Evolutionary conservation across 2,113 vertebrate genomes (phyloP), one percentile per base, ranked within the genome.

Genomic region (Fulica atra): DNA sequence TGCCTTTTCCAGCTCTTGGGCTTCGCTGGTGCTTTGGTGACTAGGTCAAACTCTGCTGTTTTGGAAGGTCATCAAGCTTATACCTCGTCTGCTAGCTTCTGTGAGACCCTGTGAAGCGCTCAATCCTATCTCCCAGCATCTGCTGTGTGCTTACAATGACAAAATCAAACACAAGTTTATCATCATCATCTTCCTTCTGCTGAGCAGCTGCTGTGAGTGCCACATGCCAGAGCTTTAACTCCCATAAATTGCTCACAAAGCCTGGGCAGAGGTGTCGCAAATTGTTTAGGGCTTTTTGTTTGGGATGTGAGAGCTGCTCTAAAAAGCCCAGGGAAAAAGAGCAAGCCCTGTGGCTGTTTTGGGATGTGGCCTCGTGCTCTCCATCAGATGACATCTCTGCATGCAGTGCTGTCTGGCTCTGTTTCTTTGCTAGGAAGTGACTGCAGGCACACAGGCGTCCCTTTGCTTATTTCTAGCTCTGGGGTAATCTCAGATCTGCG

Each of bases 341-440:
- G 35, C 0, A 0, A 73, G 57, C 13, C 40, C 21, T 0, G 0
- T n/a, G 92, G 50, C 17, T 70, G 60, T 12, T 64, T 12, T 46
- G 86, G 79, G 71, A 16, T 15, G 3, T 19, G 50, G 26, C 12
- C 42, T 35, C 0, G 0, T 38, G 73, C 23, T 59, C 36, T 24
- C 16, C 2, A 1, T 10, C 8, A 69, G 77, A 63, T 68, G 35
- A 17, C 25, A 5, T 13, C 26, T 38, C 51, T 40, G 44, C 2
- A 4, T 23, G 35, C 40, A 16, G 61, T 11, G 33, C 36, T 79
- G 31, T 14, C 29, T 64, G 12, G 28, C n/a, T 44, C 44, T 1
- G 0, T 36, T 46, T 66, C 48, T 57, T 61, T n/a, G 48, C 48
- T 60, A 10, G 82, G 48, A 26, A 26, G 35, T n/a, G 54, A 26